Base-by-base conservation (phyloP, 2,113 vertebrate genomes). In the Rynchops niger region DNA sequence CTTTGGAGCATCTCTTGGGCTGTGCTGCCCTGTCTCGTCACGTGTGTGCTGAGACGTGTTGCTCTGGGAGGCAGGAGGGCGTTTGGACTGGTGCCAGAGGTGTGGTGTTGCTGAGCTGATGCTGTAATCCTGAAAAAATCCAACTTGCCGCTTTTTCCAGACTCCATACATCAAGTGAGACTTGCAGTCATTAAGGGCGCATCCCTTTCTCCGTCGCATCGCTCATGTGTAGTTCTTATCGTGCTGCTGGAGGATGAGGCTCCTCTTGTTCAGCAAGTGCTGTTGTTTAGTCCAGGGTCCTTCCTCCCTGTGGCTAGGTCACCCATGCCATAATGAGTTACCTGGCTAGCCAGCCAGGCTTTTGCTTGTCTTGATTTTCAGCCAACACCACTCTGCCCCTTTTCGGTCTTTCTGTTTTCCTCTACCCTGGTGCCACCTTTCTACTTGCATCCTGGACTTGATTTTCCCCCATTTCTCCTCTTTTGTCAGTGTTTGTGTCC, bases 21-120 rank as follows among this genome's bases (percentile, higher is more conserved):
- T 0, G 0, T 2, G 6, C 65, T 90, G 73, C 43, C 87, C 73
- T 3, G 0, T 94, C 61, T 67, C 5, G 1, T 73, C 81, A 26
- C 1, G 0, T 34, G 71, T 71, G 36, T 79, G 45, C 42, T 0
- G 2, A 78, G 63, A 32, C 0, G 0, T 0, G 1, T 47, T 91
- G 52, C 62, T 56, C 42, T 78, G 73, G 45, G 65, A 72, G 38
- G 23, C 84, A 73, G 34, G 32, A 84, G 56, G 58, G 73, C 0
- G 0, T 58, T 65, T 87, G 81, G 70, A 84, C 53, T 58, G 50
- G 32, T 62, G 81, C 88, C 66, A 0, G 6, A 93, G 58, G 36
- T 50, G 78, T 88, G 82, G 53, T 87, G 66, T 70, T 86, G n/a
- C 53, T 61, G 65, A 86, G 38, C 50, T 47, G 62, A 82, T 84